These are phyloP conservation scores for Ormyrus thymus DNA, from an alignment of 2,888 invertebrate species.

Conservation along the genomic window DNA sequence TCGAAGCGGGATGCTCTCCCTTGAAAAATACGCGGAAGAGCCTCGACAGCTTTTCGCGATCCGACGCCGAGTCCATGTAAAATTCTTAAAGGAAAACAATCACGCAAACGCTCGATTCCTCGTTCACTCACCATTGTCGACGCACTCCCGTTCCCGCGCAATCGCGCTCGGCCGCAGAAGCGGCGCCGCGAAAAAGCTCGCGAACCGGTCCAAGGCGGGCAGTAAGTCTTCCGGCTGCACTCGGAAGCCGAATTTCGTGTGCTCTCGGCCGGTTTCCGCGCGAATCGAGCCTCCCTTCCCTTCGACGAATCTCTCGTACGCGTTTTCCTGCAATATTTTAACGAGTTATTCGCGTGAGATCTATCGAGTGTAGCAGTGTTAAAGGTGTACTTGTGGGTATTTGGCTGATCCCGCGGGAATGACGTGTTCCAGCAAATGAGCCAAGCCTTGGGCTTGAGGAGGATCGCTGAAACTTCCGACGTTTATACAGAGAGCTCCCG, in stretches of 20 bases:
- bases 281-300: constrained; percentile 91
- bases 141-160: constrained; percentile 89
- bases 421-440: constrained; percentile 93
- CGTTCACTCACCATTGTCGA: constrained; percentile 83
- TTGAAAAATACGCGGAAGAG: constrained; percentile 76
- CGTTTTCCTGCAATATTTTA: constrained; percentile 66
- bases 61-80: constrained; percentile 85
- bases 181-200: constrained; percentile 90
- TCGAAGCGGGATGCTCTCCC: constrained; percentile 80
- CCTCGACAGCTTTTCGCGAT: constrained; percentile 85
- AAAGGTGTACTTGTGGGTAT: constrained; percentile 82
- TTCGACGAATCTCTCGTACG: constrained; percentile 73
- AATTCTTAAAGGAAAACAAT: constrained; percentile 80
- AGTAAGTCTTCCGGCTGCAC: constrained; percentile 86
- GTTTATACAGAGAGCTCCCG: constrained; percentile 84
- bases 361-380: neutral
- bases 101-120: neutral
- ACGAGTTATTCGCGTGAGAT: neutral
- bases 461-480: constrained; percentile 90
- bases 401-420: constrained; percentile 95
- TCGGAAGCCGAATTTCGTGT: constrained; percentile 92
- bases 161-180: constrained; percentile 89
- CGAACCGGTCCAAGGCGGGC: constrained; percentile 88
- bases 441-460: constrained; percentile 84
- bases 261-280: constrained; percentile 91